Conservation (phyloP, 2,797 vertebrate genomes). For the Lagorchestes hirsutus region DNA sequence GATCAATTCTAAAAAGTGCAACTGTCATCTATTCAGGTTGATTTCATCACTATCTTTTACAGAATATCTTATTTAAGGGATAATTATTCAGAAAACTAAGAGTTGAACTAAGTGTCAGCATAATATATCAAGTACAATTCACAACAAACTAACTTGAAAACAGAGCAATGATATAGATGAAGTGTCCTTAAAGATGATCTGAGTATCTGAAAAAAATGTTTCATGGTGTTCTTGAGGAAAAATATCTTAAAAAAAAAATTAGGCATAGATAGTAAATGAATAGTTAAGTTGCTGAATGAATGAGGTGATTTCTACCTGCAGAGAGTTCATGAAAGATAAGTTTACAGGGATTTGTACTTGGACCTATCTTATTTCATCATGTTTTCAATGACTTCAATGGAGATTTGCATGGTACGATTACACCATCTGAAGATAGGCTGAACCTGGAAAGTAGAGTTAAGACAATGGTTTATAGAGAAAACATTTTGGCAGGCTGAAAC, state of each 20-base stretch:
- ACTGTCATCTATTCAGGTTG: no score
- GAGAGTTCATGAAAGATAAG: not conserved
- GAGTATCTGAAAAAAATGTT: not conserved
- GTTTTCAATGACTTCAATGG: not conserved
- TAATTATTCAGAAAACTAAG: not conserved
- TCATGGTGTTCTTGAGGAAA: not conserved
- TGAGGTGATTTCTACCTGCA: not conserved
- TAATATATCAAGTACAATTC: not conserved
- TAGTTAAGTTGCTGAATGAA: not conserved
- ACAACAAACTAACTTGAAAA: not conserved
- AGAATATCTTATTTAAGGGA: not conserved
- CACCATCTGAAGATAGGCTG: not conserved
- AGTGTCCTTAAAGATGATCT: not conserved
- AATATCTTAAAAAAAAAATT: not conserved
- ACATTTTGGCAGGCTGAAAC: no score
- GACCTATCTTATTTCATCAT: not conserved
- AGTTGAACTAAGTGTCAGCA: no score
- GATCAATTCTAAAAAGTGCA: not conserved
- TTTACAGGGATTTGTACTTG: not conserved
- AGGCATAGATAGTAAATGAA: not conserved
- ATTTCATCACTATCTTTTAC: not conserved
- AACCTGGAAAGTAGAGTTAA: not conserved
- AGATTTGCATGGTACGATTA: not conserved
- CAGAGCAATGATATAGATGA: not conserved
- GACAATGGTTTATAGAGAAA: no score